Evolutionary conservation across 2,113 vertebrate genomes (phyloP).

Genomic region (Neodontobutis hainanensis): DNA sequence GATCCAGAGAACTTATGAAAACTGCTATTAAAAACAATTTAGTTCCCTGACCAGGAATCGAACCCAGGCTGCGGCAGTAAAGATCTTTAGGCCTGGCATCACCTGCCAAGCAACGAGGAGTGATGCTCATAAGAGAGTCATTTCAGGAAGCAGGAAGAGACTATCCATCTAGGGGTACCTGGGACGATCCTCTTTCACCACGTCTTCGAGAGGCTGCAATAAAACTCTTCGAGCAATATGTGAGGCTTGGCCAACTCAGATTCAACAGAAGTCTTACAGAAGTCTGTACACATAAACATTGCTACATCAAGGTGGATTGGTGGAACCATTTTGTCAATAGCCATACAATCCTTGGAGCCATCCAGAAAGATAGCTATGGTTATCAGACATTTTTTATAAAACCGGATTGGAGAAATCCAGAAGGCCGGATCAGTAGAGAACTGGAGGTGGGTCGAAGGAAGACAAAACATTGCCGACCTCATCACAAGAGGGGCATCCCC

Average conservation of each 20-base stretch:
- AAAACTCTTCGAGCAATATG: not conserved
- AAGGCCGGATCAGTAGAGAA: not conserved
- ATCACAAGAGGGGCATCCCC: not conserved
- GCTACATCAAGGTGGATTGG: not conserved
- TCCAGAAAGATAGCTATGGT: constrained; percentile 9
- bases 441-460: not conserved
- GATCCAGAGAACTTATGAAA: no score
- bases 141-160: not conserved
- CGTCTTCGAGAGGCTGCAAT: not conserved
- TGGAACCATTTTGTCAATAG: constrained; percentile 11
- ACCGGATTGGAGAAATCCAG: not conserved
- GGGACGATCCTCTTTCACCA: not conserved
- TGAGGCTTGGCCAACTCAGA: not conserved
- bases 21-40: no score
- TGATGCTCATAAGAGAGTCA: not conserved
- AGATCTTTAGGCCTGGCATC: not conserved
- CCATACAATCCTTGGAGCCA: constrained; percentile 11
- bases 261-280: not conserved
- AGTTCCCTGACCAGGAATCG: no score
- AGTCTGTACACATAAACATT: constrained; percentile 8
- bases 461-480: not conserved
- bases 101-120: not conserved
- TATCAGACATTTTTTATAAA: constrained; percentile 16
- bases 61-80: no score
- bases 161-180: not conserved